phyloP scores from a whole-genome alignment of 1,140 invertebrate species.

The Lordiphosa clarofinis region DNA sequence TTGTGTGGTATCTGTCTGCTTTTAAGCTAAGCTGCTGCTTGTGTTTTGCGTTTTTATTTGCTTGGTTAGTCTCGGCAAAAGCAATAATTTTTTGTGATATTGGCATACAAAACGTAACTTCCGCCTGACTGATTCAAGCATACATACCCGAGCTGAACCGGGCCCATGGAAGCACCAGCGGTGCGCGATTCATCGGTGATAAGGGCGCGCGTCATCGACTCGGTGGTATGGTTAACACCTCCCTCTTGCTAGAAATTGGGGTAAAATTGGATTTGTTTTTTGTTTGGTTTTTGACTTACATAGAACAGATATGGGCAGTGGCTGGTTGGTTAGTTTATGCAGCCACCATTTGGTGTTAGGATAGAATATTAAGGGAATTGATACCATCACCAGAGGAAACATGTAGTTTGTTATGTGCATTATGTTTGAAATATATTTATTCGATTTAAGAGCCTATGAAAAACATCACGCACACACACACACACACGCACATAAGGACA shows the following conservation, averaged over 20 bases:
- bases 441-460: slow-evolving; percentile 21
- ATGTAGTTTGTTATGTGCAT: slow-evolving; percentile 30
- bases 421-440: slow-evolving; percentile 21
- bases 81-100: slow-evolving; percentile 71
- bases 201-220: slow-evolving; percentile 94
- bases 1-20: slow-evolving; percentile 12
- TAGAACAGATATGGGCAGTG: slow-evolving; percentile 21
- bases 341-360: slow-evolving; percentile 28
- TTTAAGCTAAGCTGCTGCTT: slow-evolving; percentile 20
- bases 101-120: slow-evolving; percentile 38
- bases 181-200: slow-evolving; percentile 93
- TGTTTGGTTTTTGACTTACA: slow-evolving; percentile 15
- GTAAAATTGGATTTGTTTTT: slow-evolving; percentile 35
- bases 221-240: slow-evolving; percentile 91
- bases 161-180: slow-evolving; percentile 88
- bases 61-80: slow-evolving; percentile 44
- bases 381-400: slow-evolving; percentile 59
- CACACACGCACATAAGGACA: slow-evolving; percentile 20
- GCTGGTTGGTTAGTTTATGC: slow-evolving; percentile 42
- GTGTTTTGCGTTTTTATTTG: slow-evolving; percentile 20
- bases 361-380: neutral
- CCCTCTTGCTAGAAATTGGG: slow-evolving; percentile 87
- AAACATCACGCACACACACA: slow-evolving; percentile 25
- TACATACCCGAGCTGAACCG: slow-evolving; percentile 95
- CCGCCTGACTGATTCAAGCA: slow-evolving; percentile 33